Conservation (phyloP, 2,888 invertebrate genomes). For the Ophion costatus region DNA sequence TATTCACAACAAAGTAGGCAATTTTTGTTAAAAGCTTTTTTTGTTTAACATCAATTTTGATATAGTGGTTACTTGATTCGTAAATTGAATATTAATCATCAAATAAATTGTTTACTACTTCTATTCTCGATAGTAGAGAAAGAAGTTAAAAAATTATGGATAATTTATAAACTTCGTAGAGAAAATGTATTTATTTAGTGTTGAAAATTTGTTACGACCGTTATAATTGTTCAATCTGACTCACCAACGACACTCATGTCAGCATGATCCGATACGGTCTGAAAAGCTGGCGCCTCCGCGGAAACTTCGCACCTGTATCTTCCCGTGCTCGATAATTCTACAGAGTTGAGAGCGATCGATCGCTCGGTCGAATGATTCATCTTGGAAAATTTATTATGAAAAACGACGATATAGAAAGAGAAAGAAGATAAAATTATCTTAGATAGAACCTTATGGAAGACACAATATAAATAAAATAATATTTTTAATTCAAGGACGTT, state of each 20-base stretch:
- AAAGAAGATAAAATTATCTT: not conserved
- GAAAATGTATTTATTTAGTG: not conserved
- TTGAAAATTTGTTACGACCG: not conserved
- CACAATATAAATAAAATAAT: not conserved
- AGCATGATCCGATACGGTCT: conserved; percentile 88
- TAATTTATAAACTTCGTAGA: not conserved
- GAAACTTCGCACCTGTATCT: conserved; percentile 89
- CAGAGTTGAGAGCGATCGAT: conserved; percentile 87
- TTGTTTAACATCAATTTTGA: not conserved
- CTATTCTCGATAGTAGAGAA: not conserved
- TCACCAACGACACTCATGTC: conserved; percentile 89
- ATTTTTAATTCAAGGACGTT: not conserved
- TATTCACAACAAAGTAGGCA: not conserved
- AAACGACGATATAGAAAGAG: not conserved
- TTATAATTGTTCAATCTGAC: conserved; percentile 76
- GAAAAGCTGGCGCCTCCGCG: conserved; percentile 89
- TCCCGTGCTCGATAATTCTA: conserved; percentile 87
- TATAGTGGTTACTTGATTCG: not conserved
- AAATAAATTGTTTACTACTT: not conserved
- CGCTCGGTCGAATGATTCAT: conserved; percentile 88
- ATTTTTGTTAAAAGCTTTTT: not conserved
- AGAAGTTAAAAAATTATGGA: not conserved
- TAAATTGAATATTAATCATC: not conserved
- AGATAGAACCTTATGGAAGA: not conserved
- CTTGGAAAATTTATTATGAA: conserved; percentile 81